Percentiles rank a stretch among this genome's conserved stretches.
Evolutionary conservation across 2,888 invertebrate species (phyloP).

Genomic region (Ectemnius lituratus): DNA sequence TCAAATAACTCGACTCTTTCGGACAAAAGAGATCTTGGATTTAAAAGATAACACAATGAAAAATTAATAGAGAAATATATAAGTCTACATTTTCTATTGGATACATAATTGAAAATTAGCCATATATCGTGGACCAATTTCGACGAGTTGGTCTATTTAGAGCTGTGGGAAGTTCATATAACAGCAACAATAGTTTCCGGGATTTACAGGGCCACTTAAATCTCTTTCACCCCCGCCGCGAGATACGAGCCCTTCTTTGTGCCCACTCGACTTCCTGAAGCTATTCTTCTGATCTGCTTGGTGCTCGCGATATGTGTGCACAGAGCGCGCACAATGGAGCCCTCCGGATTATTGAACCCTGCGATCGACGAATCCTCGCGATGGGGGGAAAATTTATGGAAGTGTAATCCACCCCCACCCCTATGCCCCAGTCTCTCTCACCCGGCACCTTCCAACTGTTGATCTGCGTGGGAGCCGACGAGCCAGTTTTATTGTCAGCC

Average conservation of each 20-base stretch:
- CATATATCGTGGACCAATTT: too few species aligned
- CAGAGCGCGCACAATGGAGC: constrained; percentile 8
- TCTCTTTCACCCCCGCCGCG: too few species aligned
- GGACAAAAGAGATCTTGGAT: too few species aligned
- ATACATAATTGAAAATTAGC: too few species aligned
- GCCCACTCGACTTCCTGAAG: constrained; percentile 6
- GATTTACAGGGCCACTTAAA: neutral
- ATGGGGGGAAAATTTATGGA: constrained; percentile 69
- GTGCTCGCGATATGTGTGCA: neutral
- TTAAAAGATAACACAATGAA: too few species aligned
- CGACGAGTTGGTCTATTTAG: too few species aligned
- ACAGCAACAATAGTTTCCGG: constrained; percentile 1
- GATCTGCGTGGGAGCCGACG: constrained; percentile 76
- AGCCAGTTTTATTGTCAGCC: constrained; percentile 65
- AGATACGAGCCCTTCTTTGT: neutral
- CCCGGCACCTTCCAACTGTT: constrained; percentile 74
- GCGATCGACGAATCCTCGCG: constrained; percentile 51
- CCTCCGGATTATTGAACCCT: constrained; percentile 45
- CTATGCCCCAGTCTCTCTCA: constrained; percentile 26
- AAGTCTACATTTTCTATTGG: too few species aligned
- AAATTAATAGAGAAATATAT: too few species aligned
- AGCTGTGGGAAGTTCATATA: too few species aligned
- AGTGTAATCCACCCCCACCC: constrained; percentile 46
- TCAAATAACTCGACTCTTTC: too few species aligned
- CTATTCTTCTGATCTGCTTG: constrained; percentile 12